Conservation (phyloP, 2,797 vertebrate species). For the Kryptolebias ocellatus region DNA sequence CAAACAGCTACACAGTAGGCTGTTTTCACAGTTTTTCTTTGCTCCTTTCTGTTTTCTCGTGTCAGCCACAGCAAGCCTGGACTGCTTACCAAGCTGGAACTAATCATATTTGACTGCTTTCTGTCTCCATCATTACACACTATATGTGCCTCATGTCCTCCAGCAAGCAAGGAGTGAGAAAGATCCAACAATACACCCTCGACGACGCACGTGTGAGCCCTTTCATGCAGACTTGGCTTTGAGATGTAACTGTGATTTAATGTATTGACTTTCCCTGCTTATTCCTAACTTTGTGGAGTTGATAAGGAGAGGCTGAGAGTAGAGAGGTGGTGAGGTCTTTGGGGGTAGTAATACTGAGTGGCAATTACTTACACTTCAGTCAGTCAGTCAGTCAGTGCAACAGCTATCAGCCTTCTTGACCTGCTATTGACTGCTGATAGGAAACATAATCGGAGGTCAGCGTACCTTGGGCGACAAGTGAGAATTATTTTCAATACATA, state of each 20-base stretch:
- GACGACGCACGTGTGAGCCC: conserved; percentile 28
- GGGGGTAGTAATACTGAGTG: conserved; percentile 31
- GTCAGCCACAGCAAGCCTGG: conserved; percentile 49
- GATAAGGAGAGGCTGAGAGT: background rate
- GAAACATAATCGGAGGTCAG: conserved; percentile 22
- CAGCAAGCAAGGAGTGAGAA: conserved; percentile 40
- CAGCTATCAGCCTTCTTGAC: conserved; percentile 23
- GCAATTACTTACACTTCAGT: conserved; percentile 36
- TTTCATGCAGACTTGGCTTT: conserved; percentile 10
- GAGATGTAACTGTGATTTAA: conserved; percentile 1
- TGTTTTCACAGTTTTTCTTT: conserved; percentile 43
- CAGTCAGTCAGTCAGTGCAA: conserved; percentile 17
- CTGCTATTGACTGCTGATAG: conserved; percentile 8
- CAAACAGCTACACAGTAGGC: background rate
- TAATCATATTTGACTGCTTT: conserved; percentile 80
- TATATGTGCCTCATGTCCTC: conserved; percentile 48
- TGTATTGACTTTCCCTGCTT: conserved; percentile 28
- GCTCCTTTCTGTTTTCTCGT: conserved; percentile 52
- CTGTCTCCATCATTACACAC: conserved; percentile 78
- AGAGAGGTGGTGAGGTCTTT: conserved; percentile 11
- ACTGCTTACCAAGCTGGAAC: conserved; percentile 71
- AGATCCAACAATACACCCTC: conserved; percentile 31
- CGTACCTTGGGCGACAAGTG: background rate
- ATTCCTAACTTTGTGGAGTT: conserved; percentile 15
- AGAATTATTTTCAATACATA: conserved; percentile 12